phyloP scores from a whole-genome alignment of 30 jellyfish, hydroid and myxozoan species.

The Euphysa ruthae region DNA sequence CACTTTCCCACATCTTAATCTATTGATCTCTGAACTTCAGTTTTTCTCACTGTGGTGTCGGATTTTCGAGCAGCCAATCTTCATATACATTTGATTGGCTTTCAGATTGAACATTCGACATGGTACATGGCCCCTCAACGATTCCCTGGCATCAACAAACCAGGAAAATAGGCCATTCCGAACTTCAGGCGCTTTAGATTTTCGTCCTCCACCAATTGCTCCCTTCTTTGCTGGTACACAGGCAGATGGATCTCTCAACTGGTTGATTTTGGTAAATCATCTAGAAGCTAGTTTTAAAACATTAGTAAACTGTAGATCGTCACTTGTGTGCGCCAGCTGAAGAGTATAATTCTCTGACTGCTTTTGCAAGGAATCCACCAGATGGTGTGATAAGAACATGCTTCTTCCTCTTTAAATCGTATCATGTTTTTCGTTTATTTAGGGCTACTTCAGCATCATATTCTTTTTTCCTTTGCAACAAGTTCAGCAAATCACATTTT shows the following conservation, averaged over 20 bases:
- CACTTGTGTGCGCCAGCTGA: conserved; percentile 24
- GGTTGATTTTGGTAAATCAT: background rate
- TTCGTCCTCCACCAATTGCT: conserved; percentile 32
- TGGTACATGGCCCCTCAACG: conserved; percentile 39
- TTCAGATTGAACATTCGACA: conserved; percentile 21
- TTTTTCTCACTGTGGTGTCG: conserved; percentile 2
- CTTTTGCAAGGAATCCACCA: conserved; percentile 35
- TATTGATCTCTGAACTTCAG: conserved; percentile 23
- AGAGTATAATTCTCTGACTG: conserved; percentile 37
- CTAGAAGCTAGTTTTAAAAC: conserved; percentile 41
- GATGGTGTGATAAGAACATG: conserved; percentile 12
- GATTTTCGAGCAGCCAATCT: conserved; percentile 37
- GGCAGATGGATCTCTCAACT: background rate
- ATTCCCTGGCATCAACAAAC: conserved; percentile 34
- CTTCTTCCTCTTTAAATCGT: background rate
- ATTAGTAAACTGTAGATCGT: conserved; percentile 27
- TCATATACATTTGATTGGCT: conserved; percentile 32
- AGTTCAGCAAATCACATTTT: no score
- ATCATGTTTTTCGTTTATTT: background rate
- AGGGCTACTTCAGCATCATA: background rate
- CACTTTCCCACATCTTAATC: conserved; percentile 47
- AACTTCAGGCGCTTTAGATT: conserved; percentile 38
- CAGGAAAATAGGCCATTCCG: conserved; percentile 20
- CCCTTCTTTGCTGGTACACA: background rate
- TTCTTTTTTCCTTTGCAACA: background rate